phyloP scores from a whole-genome alignment of 2,888 invertebrate species.

The Drosophila suboccidentalis region DNA sequence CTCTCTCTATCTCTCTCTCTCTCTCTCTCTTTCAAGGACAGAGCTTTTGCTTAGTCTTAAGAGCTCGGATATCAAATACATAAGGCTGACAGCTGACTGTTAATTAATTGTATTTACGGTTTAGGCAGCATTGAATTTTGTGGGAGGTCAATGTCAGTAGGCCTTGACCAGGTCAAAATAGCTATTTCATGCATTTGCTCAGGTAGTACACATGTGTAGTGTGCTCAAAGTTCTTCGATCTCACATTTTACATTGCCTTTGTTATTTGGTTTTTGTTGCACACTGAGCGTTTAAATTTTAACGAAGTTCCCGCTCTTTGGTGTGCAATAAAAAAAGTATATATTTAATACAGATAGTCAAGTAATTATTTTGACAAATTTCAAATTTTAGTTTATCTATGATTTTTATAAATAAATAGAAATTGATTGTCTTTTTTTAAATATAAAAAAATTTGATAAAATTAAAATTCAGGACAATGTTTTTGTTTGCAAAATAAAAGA shows the following conservation, averaged over 20 bases:
- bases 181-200: neutral
- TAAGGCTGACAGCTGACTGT: conserved; percentile 45
- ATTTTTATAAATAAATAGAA: no score
- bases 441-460: neutral
- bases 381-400: no score
- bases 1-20: conserved; percentile 9
- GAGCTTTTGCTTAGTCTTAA: neutral
- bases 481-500: neutral
- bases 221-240: conserved; percentile 15
- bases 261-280: conserved; percentile 1
- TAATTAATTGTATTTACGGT: conserved; percentile 26
- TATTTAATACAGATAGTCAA: neutral
- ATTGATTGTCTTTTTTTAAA: no score
- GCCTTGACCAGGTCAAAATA: conserved; percentile 28
- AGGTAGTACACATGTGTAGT: neutral
- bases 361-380: neutral
- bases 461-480: no score
- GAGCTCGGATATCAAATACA: conserved; percentile 10
- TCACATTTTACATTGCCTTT: conserved; percentile 4
- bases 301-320: neutral
- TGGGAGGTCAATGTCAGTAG: conserved; percentile 52
- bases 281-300: conserved; percentile 8
- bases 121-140: conserved; percentile 12
- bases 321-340: conserved; percentile 7
- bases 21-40: conserved; percentile 41